phyloP scores from a whole-genome alignment of 2,888 invertebrate species.

The Dicranocentrus wangi region DNA sequence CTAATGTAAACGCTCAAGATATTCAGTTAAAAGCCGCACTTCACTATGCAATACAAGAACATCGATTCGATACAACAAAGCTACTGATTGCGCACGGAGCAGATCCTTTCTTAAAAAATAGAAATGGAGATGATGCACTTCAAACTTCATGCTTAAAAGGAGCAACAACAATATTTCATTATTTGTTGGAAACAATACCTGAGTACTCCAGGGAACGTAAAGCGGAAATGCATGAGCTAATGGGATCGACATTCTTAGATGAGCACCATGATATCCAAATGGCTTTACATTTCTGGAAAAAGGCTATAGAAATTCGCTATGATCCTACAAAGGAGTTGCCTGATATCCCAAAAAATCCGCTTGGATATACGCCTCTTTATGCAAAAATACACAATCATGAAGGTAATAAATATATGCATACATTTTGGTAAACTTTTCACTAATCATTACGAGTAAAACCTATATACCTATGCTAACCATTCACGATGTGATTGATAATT shows the following conservation, averaged over 20 bases:
- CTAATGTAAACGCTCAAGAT: conserved; percentile 89
- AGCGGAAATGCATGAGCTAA: conserved; percentile 90
- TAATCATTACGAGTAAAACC: too few relatives aligned
- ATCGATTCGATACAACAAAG: conserved; percentile 86
- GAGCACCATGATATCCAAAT: conserved; percentile 76
- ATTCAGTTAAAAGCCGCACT: conserved; percentile 92
- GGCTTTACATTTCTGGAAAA: conserved; percentile 83
- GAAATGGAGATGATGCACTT: conserved; percentile 90
- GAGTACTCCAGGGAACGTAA: conserved; percentile 81
- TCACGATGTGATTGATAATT: too few relatives aligned
- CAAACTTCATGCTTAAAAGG: conserved; percentile 90
- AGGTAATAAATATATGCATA: too few relatives aligned
- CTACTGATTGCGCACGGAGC: conserved; percentile 87
- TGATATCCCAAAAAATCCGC: conserved; percentile 68
- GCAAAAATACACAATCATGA: conserved; percentile 62
- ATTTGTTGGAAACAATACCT: conserved; percentile 79
- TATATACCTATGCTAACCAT: too few relatives aligned
- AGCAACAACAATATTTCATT: conserved; percentile 81
- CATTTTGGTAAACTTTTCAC: too few relatives aligned
- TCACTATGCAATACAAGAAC: conserved; percentile 90
- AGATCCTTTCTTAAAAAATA: conserved; percentile 83
- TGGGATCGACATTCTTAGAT: conserved; percentile 91
- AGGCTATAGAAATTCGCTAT: conserved; percentile 82
- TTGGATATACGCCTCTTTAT: conserved; percentile 70
- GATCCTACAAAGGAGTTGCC: conserved; percentile 52